Percentiles rank a stretch among this genome's conserved stretches.
These are phyloP conservation scores for Diadegma fenestrale DNA, from an alignment of 2,888 invertebrate species.

Conservation along the genomic window DNA sequence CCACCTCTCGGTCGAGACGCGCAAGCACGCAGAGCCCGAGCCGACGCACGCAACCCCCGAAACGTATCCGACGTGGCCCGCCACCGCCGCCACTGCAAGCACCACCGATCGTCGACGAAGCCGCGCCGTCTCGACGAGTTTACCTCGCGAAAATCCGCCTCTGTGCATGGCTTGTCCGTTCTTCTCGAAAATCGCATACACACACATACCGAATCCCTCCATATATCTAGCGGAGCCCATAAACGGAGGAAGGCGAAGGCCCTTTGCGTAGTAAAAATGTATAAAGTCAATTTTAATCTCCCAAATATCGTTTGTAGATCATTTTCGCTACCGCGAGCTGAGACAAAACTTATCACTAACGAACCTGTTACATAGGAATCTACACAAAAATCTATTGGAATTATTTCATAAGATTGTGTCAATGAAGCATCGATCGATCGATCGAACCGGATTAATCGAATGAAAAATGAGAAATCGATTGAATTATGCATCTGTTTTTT, in stretches of 20 bases:
- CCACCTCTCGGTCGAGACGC: constrained; percentile 78
- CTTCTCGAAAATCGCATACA: constrained; percentile 18
- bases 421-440: not conserved
- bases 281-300: not conserved
- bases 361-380: not conserved
- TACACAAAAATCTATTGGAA: not conserved
- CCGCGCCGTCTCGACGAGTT: constrained; percentile 64
- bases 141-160: constrained; percentile 58
- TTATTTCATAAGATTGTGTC: not conserved
- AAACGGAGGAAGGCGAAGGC: constrained; percentile 8
- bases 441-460: not conserved
- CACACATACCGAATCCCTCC: not conserved
- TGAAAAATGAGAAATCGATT: not conserved
- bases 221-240: not conserved
- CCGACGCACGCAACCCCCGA: constrained; percentile 77
- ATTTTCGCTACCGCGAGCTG: not conserved
- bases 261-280: no score
- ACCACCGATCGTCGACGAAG: constrained; percentile 46
- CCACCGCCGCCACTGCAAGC: constrained; percentile 66
- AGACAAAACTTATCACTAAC: not conserved
- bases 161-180: constrained; percentile 46
- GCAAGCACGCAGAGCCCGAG: constrained; percentile 71
- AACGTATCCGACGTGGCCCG: constrained; percentile 79
- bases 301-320: not conserved
- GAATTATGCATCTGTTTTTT: not conserved